Percentiles rank a stretch among this genome's conserved stretches.
Conservation (phyloP, 2,888 invertebrate genomes). For the Drosophila fungiperda region DNA sequence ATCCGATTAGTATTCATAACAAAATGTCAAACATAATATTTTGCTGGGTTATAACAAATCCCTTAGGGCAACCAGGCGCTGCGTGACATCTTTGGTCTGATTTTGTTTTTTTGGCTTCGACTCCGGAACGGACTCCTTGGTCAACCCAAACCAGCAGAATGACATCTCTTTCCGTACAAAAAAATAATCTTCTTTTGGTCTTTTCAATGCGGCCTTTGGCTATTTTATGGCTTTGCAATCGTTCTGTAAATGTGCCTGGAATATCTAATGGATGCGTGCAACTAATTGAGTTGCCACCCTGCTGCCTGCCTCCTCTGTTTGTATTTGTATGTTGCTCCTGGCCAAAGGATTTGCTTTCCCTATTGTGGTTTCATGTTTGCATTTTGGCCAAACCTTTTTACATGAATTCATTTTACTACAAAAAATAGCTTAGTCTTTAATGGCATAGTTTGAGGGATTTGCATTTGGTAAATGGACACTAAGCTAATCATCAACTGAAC, state of each 20-base stretch:
- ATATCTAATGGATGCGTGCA: slow-evolving; percentile 78
- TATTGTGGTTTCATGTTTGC: slow-evolving; percentile 44
- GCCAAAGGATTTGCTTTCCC: slow-evolving; percentile 45
- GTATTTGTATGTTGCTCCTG: neutral
- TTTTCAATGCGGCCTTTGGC: slow-evolving; percentile 73
- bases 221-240: slow-evolving; percentile 79
- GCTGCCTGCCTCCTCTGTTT: neutral
- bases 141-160: neutral
- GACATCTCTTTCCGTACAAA: slow-evolving; percentile 17
- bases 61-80: slow-evolving; percentile 61
- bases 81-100: slow-evolving; percentile 70
- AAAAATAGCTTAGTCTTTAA: slow-evolving; percentile 51
- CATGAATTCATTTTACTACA: slow-evolving; percentile 39
- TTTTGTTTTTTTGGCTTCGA: slow-evolving; percentile 59
- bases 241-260: slow-evolving; percentile 73
- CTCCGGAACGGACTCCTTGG: neutral
- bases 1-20: slow-evolving; percentile 81
- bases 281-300: slow-evolving; percentile 72
- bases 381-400: slow-evolving; percentile 49
- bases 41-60: slow-evolving; percentile 62
- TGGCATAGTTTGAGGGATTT: slow-evolving; percentile 15
- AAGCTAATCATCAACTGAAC: slow-evolving; percentile 1
- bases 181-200: slow-evolving; percentile 50
- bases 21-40: slow-evolving; percentile 69
- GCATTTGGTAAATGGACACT: neutral